phyloP scores from a whole-genome alignment of 1,140 invertebrate species.

The Drosophila bocqueti region DNA sequence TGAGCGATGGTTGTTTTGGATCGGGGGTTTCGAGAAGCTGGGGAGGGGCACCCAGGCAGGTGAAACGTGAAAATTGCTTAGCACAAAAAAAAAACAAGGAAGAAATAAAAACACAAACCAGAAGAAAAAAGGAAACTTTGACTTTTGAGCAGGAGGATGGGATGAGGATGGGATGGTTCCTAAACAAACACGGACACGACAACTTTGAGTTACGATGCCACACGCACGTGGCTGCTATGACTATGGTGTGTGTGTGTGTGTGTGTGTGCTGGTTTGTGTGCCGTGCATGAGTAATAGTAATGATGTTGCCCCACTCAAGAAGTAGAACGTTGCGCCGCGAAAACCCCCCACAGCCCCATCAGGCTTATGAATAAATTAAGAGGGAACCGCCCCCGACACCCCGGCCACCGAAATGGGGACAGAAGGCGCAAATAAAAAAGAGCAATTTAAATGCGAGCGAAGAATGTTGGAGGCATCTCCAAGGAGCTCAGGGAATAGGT shows the following conservation, averaged over 20 bases:
- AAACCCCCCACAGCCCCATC: conserved; percentile 43
- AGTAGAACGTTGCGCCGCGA: conserved; percentile 22
- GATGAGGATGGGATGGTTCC: conserved; percentile 48
- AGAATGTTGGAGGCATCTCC: conserved; percentile 39
- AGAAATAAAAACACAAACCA: conserved; percentile 32
- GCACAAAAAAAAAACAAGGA: conserved; percentile 30
- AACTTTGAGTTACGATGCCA: conserved; percentile 77
- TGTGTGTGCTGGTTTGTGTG: conserved; percentile 34
- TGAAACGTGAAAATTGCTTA: conserved; percentile 56
- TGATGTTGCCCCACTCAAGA: conserved; percentile 80
- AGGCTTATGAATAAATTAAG: conserved; percentile 83
- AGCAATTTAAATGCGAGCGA: conserved; percentile 67
- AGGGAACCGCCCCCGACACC: conserved; percentile 27
- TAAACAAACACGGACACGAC: conserved; percentile 68
- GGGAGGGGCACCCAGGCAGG: conserved; percentile 17
- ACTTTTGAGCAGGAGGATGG: conserved; percentile 30
- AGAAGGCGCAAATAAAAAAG: conserved; percentile 73
- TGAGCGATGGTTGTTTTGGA: conserved; percentile 3
- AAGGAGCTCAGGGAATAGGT: conserved; percentile 1
- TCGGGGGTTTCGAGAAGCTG: background rate
- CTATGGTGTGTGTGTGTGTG: conserved; percentile 23
- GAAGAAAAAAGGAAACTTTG: conserved; percentile 43
- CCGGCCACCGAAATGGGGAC: conserved; percentile 50
- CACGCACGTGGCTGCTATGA: conserved; percentile 60
- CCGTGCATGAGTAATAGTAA: conserved; percentile 78